Evolutionary conservation across 2,888 invertebrate species (phyloP).

Genomic region (Salticus scenicus): DNA sequence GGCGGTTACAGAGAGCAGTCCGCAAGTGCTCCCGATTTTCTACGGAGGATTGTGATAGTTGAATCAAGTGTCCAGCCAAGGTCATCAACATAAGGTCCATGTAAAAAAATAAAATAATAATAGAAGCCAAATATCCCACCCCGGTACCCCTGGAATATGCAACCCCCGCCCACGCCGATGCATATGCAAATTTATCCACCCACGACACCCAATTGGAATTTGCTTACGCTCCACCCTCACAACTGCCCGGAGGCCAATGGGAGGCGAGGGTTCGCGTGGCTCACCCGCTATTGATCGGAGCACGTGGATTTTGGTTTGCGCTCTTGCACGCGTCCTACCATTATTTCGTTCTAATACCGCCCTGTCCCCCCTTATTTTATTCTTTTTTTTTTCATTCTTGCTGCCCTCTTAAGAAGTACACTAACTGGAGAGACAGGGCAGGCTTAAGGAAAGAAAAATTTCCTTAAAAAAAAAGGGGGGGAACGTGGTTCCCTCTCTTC

Average conservation of each 20-base stretch:
- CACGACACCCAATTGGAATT: slow-evolving; percentile 69
- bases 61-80: slow-evolving; percentile 42
- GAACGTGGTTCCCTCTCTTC: slow-evolving; percentile 39
- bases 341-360: slow-evolving; percentile 37
- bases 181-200: slow-evolving; percentile 71
- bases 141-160: slow-evolving; percentile 36
- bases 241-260: slow-evolving; percentile 53
- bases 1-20: slow-evolving; percentile 8
- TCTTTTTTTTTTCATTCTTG: background rate
- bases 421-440: slow-evolving; percentile 58
- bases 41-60: background rate
- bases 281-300: slow-evolving; percentile 61
- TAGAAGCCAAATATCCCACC: background rate
- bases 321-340: slow-evolving; percentile 27
- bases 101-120: slow-evolving; percentile 8
- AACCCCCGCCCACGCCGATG: slow-evolving; percentile 55
- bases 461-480: slow-evolving; percentile 24
- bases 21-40: background rate
- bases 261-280: slow-evolving; percentile 41
- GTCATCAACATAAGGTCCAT: slow-evolving; percentile 62
- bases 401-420: slow-evolving; percentile 49
- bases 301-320: slow-evolving; percentile 61
- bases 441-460: slow-evolving; percentile 11
- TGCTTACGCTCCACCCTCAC: slow-evolving; percentile 74
- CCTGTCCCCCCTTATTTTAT: background rate